These are phyloP conservation scores for Magallana ariakensis DNA, from an alignment of 1,140 invertebrate genomes.

Conservation along the genomic window DNA sequence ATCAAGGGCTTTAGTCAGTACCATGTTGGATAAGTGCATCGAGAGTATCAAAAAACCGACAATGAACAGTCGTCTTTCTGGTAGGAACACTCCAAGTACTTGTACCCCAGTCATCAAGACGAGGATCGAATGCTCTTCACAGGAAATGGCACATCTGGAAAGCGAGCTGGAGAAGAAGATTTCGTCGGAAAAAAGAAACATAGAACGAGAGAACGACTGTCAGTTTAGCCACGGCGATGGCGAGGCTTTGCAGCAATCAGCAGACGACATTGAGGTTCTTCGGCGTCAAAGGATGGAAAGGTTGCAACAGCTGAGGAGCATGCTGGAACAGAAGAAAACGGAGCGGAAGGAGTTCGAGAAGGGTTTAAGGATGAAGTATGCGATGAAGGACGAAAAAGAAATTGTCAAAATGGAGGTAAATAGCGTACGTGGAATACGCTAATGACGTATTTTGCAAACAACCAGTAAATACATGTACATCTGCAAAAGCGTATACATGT, in stretches of 20 bases:
- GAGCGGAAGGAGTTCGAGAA: conserved; percentile 14
- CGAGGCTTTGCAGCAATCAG: neutral
- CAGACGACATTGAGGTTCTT: conserved; percentile 4
- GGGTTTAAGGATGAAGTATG: neutral
- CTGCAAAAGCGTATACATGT: no score
- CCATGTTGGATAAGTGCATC: neutral
- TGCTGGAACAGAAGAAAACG: neutral
- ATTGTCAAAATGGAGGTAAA: neutral
- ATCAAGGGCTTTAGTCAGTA: neutral
- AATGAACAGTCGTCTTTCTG: neutral
- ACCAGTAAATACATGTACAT: no score
- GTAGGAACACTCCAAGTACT: neutral
- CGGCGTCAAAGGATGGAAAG: conserved; percentile 1
- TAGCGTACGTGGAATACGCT: no score
- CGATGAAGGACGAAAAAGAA: neutral
- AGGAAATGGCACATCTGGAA: neutral
- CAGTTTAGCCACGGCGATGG: neutral
- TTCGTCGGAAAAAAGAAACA: neutral
- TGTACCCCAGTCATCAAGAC: neutral
- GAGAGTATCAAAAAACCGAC: neutral
- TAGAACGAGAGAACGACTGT: neutral
- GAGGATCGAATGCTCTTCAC: neutral
- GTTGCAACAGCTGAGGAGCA: neutral
- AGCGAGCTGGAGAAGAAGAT: conserved; percentile 4
- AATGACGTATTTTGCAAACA: neutral